Base-by-base conservation (phyloP, 2,888 invertebrate genomes). In the Habroteleia sp. region DNA sequence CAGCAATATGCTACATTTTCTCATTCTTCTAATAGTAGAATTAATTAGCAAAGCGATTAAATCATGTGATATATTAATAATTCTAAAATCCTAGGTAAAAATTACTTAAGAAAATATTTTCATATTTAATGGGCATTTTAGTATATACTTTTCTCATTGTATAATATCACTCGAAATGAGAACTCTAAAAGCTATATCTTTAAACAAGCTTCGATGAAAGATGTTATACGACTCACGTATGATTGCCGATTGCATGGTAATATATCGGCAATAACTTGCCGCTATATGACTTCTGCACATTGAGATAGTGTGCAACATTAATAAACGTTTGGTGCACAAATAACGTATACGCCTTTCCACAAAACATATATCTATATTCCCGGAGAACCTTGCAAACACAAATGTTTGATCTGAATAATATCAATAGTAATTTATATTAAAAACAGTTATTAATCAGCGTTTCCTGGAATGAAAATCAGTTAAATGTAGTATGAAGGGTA, bases 171-270 rank as follows among this genome's bases (percentile, higher is more conserved):
- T n/a, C n/a, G 17, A 35, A 37, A 46, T 41, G 35, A 56, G 50
- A 14, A 31, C 17, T 37, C 13, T 27, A 46, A 50, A 25, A 39
- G 13, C 33, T n/a, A n/a, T 23, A 46, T 54, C 13, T 41, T 58
- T 52, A 56, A 69, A 50, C 37, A 60, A 71, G 71, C 52, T 54
- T 20, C 35, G 54, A 35, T 37, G 54, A 60, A 75, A 75, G 75
- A 75, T 65, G 52, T 60, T 48, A 75, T 75, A 71, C 75, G 29
- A 17, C 65, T 69, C 75, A 63, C 75, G 71, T 75, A 65, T 60
- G 65, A 75, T 75, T 71, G 60, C 42, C 71, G 75, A 75, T 75
- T 75, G 71, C 65, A 71, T 71, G 60, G 69, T 75, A 71, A 75
- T 75, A 65, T 75, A 75, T 65, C 56, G 71, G 46, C 65, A 71